Percentiles rank a stretch among this genome's conserved stretches.
Evolutionary conservation across 2,113 vertebrate species (phyloP).

Genomic region (Nipponia nippon): DNA sequence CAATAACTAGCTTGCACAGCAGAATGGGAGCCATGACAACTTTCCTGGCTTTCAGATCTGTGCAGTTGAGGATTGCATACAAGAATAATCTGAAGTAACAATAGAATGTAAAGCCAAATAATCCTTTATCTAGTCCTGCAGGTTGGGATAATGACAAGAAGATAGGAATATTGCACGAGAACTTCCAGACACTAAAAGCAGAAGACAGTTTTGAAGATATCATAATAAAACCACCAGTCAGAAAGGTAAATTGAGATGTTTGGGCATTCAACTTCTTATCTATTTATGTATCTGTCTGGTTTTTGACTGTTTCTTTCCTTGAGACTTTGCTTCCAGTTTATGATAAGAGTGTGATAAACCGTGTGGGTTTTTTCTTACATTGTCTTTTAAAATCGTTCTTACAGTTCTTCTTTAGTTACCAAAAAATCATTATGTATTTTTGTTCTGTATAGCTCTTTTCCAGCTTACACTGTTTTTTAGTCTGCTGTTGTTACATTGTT

Average conservation of each 20-base stretch:
- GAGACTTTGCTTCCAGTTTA: neutral
- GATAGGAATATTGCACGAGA: conserved; percentile 96
- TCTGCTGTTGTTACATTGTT: neutral
- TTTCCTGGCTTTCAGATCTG: neutral
- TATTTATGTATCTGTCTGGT: neutral
- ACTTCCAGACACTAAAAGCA: conserved; percentile 92
- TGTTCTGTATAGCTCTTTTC: neutral
- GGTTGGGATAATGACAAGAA: conserved; percentile 99
- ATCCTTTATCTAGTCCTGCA: conserved; percentile 82
- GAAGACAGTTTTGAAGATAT: conserved; percentile 94
- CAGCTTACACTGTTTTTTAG: neutral
- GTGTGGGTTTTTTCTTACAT: neutral
- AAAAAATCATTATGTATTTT: neutral
- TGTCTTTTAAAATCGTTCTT: neutral
- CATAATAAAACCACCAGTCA: conserved; percentile 91
- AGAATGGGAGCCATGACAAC: neutral
- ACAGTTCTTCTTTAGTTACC: neutral
- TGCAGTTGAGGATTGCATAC: neutral
- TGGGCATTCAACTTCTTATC: neutral
- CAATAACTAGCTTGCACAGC: neutral
- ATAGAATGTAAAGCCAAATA: conserved; percentile 1
- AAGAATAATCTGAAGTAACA: neutral
- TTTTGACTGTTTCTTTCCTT: neutral
- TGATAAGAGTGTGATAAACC: neutral
- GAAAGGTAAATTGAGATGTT: conserved; percentile 84